Evolutionary conservation across 2,797 vertebrate species (phyloP).

Genomic region (Astyanax mexicanus): DNA sequence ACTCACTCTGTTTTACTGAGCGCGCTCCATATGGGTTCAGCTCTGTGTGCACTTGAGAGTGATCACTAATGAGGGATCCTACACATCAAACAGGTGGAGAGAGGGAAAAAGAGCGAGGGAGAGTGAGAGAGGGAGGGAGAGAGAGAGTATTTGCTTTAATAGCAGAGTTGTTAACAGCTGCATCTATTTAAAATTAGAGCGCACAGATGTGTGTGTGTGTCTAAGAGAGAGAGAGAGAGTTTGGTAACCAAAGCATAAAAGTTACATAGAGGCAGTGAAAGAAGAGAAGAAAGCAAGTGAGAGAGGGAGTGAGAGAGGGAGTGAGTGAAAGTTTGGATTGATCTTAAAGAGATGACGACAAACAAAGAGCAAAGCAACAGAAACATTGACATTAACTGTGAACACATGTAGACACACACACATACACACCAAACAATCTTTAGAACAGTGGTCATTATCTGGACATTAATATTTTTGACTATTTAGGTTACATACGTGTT

Average conservation of each 20-base stretch:
- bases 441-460: slow-evolving; percentile 6
- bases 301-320: slow-evolving; percentile 18
- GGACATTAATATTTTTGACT: slow-evolving; percentile 36
- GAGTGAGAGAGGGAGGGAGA: slow-evolving; percentile 32
- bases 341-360: slow-evolving; percentile 9
- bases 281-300: not conserved
- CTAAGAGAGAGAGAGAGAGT: slow-evolving; percentile 24
- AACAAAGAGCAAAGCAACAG: not conserved
- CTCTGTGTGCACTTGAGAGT: slow-evolving; percentile 17
- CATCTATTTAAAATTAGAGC: slow-evolving; percentile 57
- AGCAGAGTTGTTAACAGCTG: slow-evolving; percentile 58
- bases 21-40: slow-evolving; percentile 22
- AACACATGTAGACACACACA: not conserved
- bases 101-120: not conserved
- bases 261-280: slow-evolving; percentile 4
- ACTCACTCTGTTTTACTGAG: slow-evolving; percentile 8
- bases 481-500: not conserved
- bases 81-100: slow-evolving; percentile 37
- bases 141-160: slow-evolving; percentile 54
- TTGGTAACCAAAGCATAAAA: slow-evolving; percentile 46
- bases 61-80: slow-evolving; percentile 42
- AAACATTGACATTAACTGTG: not conserved
- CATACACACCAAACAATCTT: not conserved
- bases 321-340: slow-evolving; percentile 16
- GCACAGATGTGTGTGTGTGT: slow-evolving; percentile 50